Conservation (phyloP, 2,888 invertebrate species). For the Orthonevra nobilis region DNA sequence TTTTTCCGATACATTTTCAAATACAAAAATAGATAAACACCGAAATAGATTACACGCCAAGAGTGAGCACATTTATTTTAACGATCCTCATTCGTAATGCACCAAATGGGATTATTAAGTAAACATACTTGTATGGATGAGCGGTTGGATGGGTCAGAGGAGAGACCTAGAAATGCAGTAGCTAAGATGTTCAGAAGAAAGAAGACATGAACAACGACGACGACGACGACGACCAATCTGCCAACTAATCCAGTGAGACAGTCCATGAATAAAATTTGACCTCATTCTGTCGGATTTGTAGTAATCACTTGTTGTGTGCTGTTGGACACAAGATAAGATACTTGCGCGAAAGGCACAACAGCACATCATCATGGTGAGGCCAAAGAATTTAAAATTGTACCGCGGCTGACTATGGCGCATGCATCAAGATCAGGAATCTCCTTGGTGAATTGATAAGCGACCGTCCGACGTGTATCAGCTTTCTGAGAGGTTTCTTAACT, state of each 20-base stretch:
- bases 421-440: neutral
- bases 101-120: conserved; percentile 69
- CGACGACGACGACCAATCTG: conserved; percentile 41
- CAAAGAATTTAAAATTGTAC: conserved; percentile 35
- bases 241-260: conserved; percentile 50
- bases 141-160: neutral
- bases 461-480: neutral
- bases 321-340: conserved; percentile 32
- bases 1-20: too few relatives aligned
- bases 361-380: conserved; percentile 2
- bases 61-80: conserved; percentile 70
- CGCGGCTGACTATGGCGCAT: neutral
- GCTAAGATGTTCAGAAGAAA: conserved; percentile 25
- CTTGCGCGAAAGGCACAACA: conserved; percentile 22
- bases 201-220: conserved; percentile 29
- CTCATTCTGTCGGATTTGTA: conserved; percentile 68
- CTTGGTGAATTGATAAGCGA: conserved; percentile 1
- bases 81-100: conserved; percentile 67
- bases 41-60: conserved; percentile 65
- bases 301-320: conserved; percentile 56
- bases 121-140: conserved; percentile 47
- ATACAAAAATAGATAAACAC: conserved; percentile 7
- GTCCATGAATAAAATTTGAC: conserved; percentile 68
- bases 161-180: conserved; percentile 11
- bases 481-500: neutral